These are phyloP conservation scores for Formicarius rufipectus DNA, from an alignment of 2,113 vertebrate species.

Conservation along the genomic window DNA sequence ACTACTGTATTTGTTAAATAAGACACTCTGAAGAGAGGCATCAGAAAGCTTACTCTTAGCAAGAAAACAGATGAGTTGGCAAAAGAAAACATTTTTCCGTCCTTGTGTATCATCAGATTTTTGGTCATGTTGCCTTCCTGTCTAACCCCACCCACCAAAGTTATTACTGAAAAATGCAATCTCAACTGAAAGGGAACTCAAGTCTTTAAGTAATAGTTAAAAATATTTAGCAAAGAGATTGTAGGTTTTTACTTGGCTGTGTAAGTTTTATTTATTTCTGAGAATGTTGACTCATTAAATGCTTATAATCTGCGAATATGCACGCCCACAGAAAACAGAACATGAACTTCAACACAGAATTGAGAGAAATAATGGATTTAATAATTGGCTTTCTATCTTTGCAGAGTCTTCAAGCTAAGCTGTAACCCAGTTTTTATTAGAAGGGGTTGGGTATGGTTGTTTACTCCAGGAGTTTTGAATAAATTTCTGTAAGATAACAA, in stretches of 20 bases:
- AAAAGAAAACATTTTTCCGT: constrained; percentile 10
- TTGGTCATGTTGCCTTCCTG: not conserved
- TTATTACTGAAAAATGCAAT: constrained; percentile 13
- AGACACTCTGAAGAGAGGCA: not conserved
- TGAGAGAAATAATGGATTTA: not conserved
- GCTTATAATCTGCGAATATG: not conserved
- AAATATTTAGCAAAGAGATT: not conserved
- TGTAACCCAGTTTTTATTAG: constrained; percentile 24
- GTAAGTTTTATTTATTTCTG: not conserved
- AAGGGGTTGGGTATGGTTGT: not conserved
- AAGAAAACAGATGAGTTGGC: constrained; percentile 32
- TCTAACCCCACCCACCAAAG: constrained; percentile 7
- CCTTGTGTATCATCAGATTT: not conserved
- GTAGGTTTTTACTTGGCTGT: not conserved
- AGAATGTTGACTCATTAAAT: not conserved
- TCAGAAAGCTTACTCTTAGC: not conserved
- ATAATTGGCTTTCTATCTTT: not conserved
- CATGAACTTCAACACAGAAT: not conserved
- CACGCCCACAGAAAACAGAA: not conserved
- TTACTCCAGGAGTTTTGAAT: not conserved
- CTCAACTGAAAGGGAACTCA: not conserved
- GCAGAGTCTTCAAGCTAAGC: not conserved
- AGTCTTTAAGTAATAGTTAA: not conserved
- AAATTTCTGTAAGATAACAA: constrained; percentile 11
- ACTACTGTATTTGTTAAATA: not conserved